Evolutionary conservation across 2,113 vertebrate genomes (phyloP).

Genomic region (Pteronura brasiliensis): DNA sequence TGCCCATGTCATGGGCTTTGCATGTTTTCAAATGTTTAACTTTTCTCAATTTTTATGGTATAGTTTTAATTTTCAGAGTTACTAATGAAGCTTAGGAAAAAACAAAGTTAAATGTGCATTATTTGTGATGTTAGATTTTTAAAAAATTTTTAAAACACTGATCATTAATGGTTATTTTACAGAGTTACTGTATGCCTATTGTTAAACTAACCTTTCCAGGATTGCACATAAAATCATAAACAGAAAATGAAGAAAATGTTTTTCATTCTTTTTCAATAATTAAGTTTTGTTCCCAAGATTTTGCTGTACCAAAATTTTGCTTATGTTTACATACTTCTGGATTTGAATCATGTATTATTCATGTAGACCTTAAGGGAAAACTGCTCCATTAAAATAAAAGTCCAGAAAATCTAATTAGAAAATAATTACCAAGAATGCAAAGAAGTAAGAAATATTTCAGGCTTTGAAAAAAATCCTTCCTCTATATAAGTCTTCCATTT

Average conservation of each 20-base stretch:
- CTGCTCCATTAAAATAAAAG: not conserved
- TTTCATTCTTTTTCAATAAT: not conserved
- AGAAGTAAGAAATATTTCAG: not conserved
- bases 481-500: not conserved
- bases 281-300: not conserved
- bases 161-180: not conserved
- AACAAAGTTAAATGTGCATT: not conserved
- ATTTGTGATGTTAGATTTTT: not conserved
- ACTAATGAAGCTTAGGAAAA: not conserved
- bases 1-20: not conserved
- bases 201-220: not conserved
- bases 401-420: constrained; percentile 33
- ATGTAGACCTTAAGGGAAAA: not conserved
- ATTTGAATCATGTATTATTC: constrained; percentile 43
- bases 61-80: not conserved
- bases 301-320: not conserved
- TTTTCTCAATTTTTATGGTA: not conserved
- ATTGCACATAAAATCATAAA: not conserved
- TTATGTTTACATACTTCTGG: not conserved
- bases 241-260: not conserved
- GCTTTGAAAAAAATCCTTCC: not conserved
- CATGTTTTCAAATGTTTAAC: not conserved
- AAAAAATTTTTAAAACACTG: not conserved
- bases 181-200: not conserved
- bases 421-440: constrained; percentile 14